Conservation (phyloP, 2,888 invertebrate genomes). For the Andrena flavipes region DNA sequence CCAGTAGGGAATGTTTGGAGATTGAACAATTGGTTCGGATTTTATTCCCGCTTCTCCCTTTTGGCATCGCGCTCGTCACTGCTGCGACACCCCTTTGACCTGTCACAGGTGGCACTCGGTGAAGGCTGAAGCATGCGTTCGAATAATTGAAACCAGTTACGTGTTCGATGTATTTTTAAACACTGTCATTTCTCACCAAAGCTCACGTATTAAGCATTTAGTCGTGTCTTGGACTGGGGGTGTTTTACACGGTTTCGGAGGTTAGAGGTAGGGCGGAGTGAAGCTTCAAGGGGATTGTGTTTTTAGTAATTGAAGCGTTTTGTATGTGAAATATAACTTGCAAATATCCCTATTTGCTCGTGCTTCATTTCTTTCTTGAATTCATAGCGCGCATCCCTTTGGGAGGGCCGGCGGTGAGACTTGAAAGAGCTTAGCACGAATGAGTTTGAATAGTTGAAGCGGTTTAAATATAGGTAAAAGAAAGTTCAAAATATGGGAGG, state of each 20-base stretch:
- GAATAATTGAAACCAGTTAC: conserved; percentile 39
- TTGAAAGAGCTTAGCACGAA: too few species aligned
- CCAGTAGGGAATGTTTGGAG: conserved; percentile 62
- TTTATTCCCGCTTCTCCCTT: conserved; percentile 55
- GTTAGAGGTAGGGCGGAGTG: too few species aligned
- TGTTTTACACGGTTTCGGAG: background rate
- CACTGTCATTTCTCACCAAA: background rate
- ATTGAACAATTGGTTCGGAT: conserved; percentile 68
- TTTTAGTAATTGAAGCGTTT: too few species aligned
- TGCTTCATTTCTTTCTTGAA: too few species aligned
- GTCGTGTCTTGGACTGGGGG: background rate
- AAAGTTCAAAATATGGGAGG: too few species aligned
- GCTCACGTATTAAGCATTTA: background rate
- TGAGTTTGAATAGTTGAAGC: too few species aligned
- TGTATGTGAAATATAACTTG: too few species aligned
- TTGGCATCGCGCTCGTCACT: conserved; percentile 15
- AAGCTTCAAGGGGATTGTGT: too few species aligned
- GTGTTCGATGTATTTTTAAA: background rate
- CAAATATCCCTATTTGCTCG: too few species aligned
- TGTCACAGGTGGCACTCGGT: conserved; percentile 24
- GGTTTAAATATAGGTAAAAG: too few species aligned
- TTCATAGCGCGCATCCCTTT: too few species aligned
- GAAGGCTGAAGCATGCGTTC: background rate
- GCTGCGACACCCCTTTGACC: conserved; percentile 19
- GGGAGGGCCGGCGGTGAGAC: too few species aligned